Evolutionary conservation across 2,113 vertebrate species (phyloP), one percentile per base, ranked within the genome.

Genomic region (crab-eating macaque (Macaca fascicularis)): DNA sequence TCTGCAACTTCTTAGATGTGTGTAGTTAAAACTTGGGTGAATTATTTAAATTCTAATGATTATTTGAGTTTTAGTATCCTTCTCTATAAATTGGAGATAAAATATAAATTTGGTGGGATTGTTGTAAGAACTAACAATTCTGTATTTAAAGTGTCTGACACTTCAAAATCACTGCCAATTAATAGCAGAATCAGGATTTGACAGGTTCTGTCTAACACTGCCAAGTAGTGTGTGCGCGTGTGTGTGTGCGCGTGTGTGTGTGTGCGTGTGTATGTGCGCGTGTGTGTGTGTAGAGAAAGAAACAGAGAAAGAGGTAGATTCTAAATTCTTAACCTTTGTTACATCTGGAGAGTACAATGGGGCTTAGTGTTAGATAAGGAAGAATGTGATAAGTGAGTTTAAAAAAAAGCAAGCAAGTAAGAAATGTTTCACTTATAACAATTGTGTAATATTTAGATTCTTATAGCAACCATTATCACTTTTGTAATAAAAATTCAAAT

Each of bases 361-460:
- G 25, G 19, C 7, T 76, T 72, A 52, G 23, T 70, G 35, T 8
- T 95, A 19, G 13, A 78, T 43, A 13, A 78, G 84, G n/a, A 92
- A 5, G 5, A 95, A 83, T 88, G 0, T 64, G n/a, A 50, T 0
- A 67, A 82, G 38, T 23, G 27, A 52, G 32, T 89, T 88, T 64
- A 59, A 30, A 55, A 32, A 78, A 83, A 78, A 70, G 4, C 35
- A 93, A 97, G 23, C 3, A 95, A 92, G 23, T 25, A 61, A 32
- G 61, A 59, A 78, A 55, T 27, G 17, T 61, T 93, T 95, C 20
- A 89, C 13, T 74, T 86, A 43, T 52, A 93, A 35, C 25, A 70
- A 55, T 74, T 84, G 76, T 52, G 30, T 83, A 81, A 92, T 74
- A 30, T 72, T 93, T 93, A 84, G 30, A 75, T 72, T 95, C 94